Conservation (phyloP, 2,113 vertebrate species). For the Pluvianellus socialis region DNA sequence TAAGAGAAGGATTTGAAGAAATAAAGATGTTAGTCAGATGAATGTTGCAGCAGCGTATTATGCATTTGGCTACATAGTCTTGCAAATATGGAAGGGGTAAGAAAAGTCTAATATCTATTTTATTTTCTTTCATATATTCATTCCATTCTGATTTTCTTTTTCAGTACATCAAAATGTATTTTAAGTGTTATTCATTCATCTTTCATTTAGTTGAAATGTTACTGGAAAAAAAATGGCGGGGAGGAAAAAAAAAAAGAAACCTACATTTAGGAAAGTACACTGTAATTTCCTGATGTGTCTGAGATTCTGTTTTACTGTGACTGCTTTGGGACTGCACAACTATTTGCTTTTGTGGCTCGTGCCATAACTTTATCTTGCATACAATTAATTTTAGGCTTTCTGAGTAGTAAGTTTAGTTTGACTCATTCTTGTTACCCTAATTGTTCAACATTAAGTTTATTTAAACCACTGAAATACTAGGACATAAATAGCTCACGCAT, state of each 20-base stretch:
- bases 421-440: background rate
- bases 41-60: background rate
- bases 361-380: background rate
- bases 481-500: background rate
- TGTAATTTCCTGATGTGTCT: background rate
- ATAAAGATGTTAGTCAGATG: background rate
- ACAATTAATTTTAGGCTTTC: background rate
- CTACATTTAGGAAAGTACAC: background rate
- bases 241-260: background rate
- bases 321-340: background rate
- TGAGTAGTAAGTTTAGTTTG: background rate
- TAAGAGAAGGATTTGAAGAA: background rate
- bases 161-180: background rate
- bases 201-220: background rate
- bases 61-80: background rate
- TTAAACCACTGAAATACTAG: background rate
- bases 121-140: background rate
- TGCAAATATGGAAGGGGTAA: background rate
- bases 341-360: background rate
- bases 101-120: background rate
- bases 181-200: background rate
- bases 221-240: background rate
- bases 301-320: background rate
- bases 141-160: background rate
- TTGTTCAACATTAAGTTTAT: background rate